A percentile compares a stretch with the other conserved stretches of the same genome.
These are phyloP conservation scores for Sphinx pinastri DNA, from an alignment of 2,888 invertebrate species.

Conservation along the genomic window DNA sequence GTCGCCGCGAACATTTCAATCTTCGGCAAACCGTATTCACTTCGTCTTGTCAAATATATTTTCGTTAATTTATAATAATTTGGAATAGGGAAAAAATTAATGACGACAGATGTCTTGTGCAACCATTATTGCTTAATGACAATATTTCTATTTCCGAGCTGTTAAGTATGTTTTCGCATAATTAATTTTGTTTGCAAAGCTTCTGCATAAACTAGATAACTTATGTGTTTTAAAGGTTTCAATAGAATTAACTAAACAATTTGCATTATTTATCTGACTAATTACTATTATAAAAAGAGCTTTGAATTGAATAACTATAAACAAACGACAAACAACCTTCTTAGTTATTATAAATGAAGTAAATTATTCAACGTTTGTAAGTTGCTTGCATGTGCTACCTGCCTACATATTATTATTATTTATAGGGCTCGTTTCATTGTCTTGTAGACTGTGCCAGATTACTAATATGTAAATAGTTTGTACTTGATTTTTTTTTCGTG, in stretches of 20 bases:
- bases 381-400: too few relatives aligned
- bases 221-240: background rate
- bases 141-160: conserved; percentile 10
- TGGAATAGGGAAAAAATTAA: conserved; percentile 24
- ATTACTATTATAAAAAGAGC: background rate
- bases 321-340: background rate
- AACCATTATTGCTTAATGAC: background rate
- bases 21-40: conserved; percentile 16
- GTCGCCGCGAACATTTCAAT: conserved; percentile 50
- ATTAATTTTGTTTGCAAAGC: background rate
- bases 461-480: too few relatives aligned
- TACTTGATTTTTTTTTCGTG: too few relatives aligned
- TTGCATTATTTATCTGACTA: background rate
- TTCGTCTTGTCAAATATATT: conserved; percentile 20
- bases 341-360: background rate
- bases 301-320: background rate
- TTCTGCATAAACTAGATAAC: background rate
- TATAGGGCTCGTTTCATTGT: too few relatives aligned
- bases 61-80: conserved; percentile 23
- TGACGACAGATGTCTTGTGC: conserved; percentile 23
- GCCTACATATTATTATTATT: too few relatives aligned
- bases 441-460: too few relatives aligned
- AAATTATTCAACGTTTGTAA: too few relatives aligned
- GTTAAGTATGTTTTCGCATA: conserved; percentile 7
- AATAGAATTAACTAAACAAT: background rate